These are phyloP conservation scores for Drosophila pseudotalamancana DNA, from an alignment of 2,888 invertebrate species.

Conservation along the genomic window DNA sequence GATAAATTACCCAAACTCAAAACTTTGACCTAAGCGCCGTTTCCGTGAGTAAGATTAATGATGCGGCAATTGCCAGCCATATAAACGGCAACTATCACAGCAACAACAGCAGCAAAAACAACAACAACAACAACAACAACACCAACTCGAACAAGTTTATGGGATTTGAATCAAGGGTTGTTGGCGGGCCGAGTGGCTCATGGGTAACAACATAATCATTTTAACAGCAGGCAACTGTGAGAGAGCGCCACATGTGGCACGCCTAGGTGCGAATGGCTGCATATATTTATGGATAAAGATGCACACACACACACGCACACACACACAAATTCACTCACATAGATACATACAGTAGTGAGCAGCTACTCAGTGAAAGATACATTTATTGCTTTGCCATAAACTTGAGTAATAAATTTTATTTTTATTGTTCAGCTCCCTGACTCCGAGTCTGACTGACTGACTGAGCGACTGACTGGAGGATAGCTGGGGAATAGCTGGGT, in stretches of 20 bases:
- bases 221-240: constrained; percentile 54
- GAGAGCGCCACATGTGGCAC: constrained; percentile 60
- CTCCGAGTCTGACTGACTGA: constrained; percentile 27
- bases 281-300: constrained; percentile 73
- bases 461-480: constrained; percentile 28
- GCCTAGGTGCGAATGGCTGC: constrained; percentile 74
- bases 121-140: constrained; percentile 28
- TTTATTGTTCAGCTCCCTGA: constrained; percentile 70
- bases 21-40: constrained; percentile 80
- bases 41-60: constrained; percentile 80
- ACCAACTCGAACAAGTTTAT: constrained; percentile 66
- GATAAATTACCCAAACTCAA: constrained; percentile 79
- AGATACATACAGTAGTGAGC: constrained; percentile 2
- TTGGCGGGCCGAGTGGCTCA: constrained; percentile 19
- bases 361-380: constrained; percentile 64
- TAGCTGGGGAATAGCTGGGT: no score
- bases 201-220: constrained; percentile 72
- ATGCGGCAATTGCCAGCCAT: constrained; percentile 68
- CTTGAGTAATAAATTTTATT: constrained; percentile 78
- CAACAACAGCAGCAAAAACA: constrained; percentile 27
- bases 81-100: constrained; percentile 69
- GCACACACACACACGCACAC: constrained; percentile 17
- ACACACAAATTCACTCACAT: constrained; percentile 3
- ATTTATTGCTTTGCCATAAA: constrained; percentile 78
- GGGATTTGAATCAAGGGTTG: constrained; percentile 65